Conservation (phyloP, 2,888 invertebrate genomes). For the Metellina segmentata region DNA sequence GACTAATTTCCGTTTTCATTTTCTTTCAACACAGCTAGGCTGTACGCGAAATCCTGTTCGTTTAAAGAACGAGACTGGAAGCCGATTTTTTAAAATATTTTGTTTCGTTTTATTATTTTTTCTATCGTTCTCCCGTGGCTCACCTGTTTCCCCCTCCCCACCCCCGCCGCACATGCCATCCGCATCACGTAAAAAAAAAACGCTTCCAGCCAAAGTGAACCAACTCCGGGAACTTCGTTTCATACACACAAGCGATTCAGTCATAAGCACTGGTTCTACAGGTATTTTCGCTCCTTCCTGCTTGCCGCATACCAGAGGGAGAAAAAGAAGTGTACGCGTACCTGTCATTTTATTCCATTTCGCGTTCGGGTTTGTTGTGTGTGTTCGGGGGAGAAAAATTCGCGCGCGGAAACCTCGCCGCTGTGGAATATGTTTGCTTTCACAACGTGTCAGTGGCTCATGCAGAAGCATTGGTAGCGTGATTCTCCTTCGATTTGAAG, state of each 20-base stretch:
- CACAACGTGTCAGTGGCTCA: constrained; percentile 18
- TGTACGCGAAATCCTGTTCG: constrained; percentile 67
- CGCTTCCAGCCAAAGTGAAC: constrained; percentile 54
- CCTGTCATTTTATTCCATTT: constrained; percentile 52
- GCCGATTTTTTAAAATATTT: constrained; percentile 3
- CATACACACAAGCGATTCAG: constrained; percentile 8
- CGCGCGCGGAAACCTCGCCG: not conserved
- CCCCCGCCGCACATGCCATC: constrained; percentile 38
- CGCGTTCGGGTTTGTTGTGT: constrained; percentile 35
- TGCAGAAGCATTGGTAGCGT: not conserved
- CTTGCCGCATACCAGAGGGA: constrained; percentile 49
- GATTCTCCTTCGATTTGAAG: not conserved
- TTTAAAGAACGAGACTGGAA: constrained; percentile 31
- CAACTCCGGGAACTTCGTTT: constrained; percentile 22
- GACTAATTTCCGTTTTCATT: constrained; percentile 30
- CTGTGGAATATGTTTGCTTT: constrained; percentile 39
- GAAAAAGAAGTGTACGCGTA: constrained; percentile 46
- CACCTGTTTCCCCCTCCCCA: constrained; percentile 15
- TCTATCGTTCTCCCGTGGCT: constrained; percentile 2
- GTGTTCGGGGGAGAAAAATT: not conserved
- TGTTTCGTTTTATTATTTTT: not conserved
- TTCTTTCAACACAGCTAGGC: not conserved
- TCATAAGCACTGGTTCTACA: constrained; percentile 66
- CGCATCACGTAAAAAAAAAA: constrained; percentile 22
- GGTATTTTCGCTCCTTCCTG: constrained; percentile 72